Evolutionary conservation across 2,888 invertebrate species (phyloP).

Genomic region (Drosophila limbata): DNA sequence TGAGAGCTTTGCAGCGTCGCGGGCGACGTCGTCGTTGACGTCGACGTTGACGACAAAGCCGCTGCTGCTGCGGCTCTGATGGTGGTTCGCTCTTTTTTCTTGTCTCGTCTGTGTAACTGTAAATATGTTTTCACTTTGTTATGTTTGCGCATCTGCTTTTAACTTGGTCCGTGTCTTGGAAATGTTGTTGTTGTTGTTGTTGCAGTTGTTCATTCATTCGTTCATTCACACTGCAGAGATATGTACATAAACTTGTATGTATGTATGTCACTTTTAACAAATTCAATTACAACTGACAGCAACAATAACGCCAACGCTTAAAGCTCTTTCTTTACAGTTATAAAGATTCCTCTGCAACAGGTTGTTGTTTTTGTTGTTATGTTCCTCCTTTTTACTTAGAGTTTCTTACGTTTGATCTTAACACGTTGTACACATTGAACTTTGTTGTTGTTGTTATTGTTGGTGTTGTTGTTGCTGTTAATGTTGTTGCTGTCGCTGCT

Average conservation of each 20-base stretch:
- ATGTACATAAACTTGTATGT: neutral
- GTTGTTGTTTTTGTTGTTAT: conserved; percentile 50
- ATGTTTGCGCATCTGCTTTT: conserved; percentile 75
- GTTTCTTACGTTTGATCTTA: conserved; percentile 43
- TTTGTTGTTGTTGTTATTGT: conserved; percentile 55
- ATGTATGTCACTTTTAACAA: conserved; percentile 42
- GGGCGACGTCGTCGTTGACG: conserved; percentile 12
- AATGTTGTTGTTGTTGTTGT: conserved; percentile 18
- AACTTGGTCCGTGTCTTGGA: conserved; percentile 49
- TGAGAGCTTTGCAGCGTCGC: conserved; percentile 46
- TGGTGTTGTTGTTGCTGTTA: conserved; percentile 23
- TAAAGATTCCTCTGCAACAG: conserved; percentile 53
- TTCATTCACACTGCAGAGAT: conserved; percentile 59
- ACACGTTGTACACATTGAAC: conserved; percentile 70
- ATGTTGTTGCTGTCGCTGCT: conserved; percentile 34
- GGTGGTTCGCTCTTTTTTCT: conserved; percentile 44
- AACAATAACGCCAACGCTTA: conserved; percentile 50
- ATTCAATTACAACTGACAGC: conserved; percentile 55
- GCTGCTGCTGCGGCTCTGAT: conserved; percentile 27
- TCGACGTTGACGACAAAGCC: neutral
- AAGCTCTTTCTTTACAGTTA: conserved; percentile 48
- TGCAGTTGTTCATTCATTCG: conserved; percentile 68
- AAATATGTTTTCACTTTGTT: conserved; percentile 81
- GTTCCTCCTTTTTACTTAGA: conserved; percentile 24
- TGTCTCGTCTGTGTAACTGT: conserved; percentile 68